Percentiles rank a stretch among this genome's conserved stretches.
Conservation (phyloP, 2,888 invertebrate genomes). For the Heliconius ethilla region DNA sequence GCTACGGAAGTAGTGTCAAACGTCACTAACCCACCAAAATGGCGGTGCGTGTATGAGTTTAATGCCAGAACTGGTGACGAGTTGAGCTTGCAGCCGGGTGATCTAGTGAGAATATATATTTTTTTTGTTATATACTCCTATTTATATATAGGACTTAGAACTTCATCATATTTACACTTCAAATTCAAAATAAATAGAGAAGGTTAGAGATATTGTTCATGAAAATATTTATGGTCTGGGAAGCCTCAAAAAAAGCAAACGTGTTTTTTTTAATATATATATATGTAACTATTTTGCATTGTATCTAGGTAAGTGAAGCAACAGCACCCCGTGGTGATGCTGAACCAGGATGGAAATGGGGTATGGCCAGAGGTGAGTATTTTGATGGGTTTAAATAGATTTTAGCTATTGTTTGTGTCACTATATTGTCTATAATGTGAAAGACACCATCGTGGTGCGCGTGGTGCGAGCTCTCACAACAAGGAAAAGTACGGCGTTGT, state of each 20-base stretch:
- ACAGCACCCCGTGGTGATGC: conserved; percentile 90
- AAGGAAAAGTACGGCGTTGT: too few relatives aligned
- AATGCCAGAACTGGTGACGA: conserved; percentile 95
- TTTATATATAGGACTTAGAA: too few relatives aligned
- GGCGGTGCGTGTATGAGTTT: conserved; percentile 96
- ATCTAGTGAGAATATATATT: conserved; percentile 86
- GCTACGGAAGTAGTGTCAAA: conserved; percentile 29
- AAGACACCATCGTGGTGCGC: too few relatives aligned
- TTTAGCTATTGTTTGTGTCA: neutral
- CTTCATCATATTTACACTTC: too few relatives aligned
- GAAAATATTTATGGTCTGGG: too few relatives aligned
- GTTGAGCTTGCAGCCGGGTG: conserved; percentile 95
- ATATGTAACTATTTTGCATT: neutral
- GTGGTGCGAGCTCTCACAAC: too few relatives aligned
- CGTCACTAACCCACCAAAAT: conserved; percentile 65
- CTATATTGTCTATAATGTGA: too few relatives aligned
- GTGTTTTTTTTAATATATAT: neutral
- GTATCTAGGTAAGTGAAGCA: conserved; percentile 83
- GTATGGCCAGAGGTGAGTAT: conserved; percentile 87
- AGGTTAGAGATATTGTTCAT: too few relatives aligned
- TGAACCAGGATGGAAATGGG: conserved; percentile 99
- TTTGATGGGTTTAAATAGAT: neutral
- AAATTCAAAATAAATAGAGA: too few relatives aligned
- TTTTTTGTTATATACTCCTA: too few relatives aligned
- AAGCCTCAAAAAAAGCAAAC: too few relatives aligned